Percentiles rank a stretch among this genome's conserved stretches.
These are phyloP conservation scores for Galeruca laticollis DNA, from an alignment of 2,888 invertebrate genomes.

Conservation along the genomic window DNA sequence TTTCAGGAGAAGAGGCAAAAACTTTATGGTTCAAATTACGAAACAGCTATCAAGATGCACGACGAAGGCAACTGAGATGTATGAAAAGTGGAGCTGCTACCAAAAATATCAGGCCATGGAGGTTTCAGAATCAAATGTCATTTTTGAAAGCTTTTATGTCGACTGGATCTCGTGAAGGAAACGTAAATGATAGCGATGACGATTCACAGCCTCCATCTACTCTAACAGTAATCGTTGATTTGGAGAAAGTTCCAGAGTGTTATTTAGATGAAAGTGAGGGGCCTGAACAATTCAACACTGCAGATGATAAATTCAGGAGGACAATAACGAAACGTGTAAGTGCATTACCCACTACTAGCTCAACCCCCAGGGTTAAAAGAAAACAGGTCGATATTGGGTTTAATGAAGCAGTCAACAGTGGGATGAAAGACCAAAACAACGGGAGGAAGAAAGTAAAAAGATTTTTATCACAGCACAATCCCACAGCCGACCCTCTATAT, in stretches of 20 bases:
- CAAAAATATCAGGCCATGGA: constrained; percentile 29
- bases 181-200: constrained; percentile 26
- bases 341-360: constrained; percentile 15
- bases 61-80: constrained; percentile 19
- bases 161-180: constrained; percentile 29
- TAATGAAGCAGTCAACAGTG: constrained; percentile 22
- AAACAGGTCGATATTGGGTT: constrained; percentile 22
- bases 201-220: constrained; percentile 21
- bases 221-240: constrained; percentile 16
- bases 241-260: background rate
- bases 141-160: constrained; percentile 39
- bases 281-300: constrained; percentile 19
- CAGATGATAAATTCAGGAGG: constrained; percentile 1
- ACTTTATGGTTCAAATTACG: constrained; percentile 16
- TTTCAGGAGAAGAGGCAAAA: constrained; percentile 16
- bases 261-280: background rate
- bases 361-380: constrained; percentile 7
- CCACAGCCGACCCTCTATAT: constrained; percentile 17
- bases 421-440: constrained; percentile 21
- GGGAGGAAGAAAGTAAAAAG: constrained; percentile 19
- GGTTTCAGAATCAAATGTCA: constrained; percentile 42
- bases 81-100: constrained; percentile 22
- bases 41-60: constrained; percentile 17
- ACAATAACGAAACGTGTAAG: constrained; percentile 9
- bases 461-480: constrained; percentile 16